Base-by-base conservation (phyloP, 1,140 invertebrate genomes). In the Pseudomyrmex sp. region DNA sequence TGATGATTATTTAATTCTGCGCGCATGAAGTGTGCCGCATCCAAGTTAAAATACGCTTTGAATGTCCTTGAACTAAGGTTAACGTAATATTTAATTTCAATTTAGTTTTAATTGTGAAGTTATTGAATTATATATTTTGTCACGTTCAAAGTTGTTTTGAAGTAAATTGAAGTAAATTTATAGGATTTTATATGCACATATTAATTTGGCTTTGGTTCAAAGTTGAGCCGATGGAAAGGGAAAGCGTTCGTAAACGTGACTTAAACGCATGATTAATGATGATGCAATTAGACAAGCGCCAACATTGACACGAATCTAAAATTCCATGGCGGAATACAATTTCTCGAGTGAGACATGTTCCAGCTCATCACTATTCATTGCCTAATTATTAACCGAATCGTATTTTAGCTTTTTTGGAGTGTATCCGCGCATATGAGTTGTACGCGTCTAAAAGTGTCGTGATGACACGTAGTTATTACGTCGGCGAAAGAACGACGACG, bases 261-360 rank as follows among this genome's bases (percentile, higher is more conserved):
- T 80, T 48, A 72, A 80, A 72, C 12, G 54, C 13, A 50, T 59
- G 76, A 72, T 77, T 77, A 77, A 77, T 69, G 50, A 35, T 50
- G 18, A 46, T 20, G 26, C 69, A 59, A 80, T 80, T 70, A 66
- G 66, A 61, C 66, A 80, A 48, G 54, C 61, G 76, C 44, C 61
- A 80, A 77, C 62, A 50, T 10, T 69, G 63, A 77, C 63, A 63
- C 18, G 50, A 26, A 80, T 58, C 65, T 70, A 59, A 79, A 79
- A 79, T 70, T 69, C 44, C 15, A 23, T 18, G 20, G 15, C 20
- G 54, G 61, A 56, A 70, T 56, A 70, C n/a, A 72, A 66, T 80
- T 70, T 18, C 76, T 72, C 66, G 65, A 79, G 65, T 79, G 52
- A 79, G 52, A 79, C 76, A 50, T 35, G 65, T 59, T 15, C 54